Base-by-base conservation (phyloP, 1,140 invertebrate species). In the Polyergus mexicanus region DNA sequence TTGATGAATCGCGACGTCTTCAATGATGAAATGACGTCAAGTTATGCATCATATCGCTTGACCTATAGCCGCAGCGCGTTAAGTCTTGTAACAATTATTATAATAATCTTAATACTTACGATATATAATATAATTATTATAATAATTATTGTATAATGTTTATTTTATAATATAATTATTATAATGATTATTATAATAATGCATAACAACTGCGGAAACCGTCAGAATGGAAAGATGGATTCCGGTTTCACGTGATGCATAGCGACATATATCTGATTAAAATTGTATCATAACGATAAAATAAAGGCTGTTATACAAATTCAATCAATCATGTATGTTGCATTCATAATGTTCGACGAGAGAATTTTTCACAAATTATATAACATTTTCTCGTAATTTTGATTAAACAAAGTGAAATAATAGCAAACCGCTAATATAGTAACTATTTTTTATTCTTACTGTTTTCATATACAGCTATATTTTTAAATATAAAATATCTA, bases 271-370 rank as follows among this genome's bases (percentile, higher is more conserved):
- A 63, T 80, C 75, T 72, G 87, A 69, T 65, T 63, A 74, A 83
- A 91, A 89, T 92, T 88, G 86, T 91, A 89, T 86, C 75, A 87
- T 89, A 91, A 88, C 87, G 84, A 89, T 90, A 85, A 91, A 93
- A 94, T 94, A 94, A 94, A 93, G 90, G 92, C 94, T 93, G 93
- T 94, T 93, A 93, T 94, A 93, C 89, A 93, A 93, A 87, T 91
- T 91, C 47, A 60, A 41, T 80, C 19, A 22, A 22, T 76, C 51
- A 44, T 22, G 16, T 75, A 47, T 7, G n/a, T 44, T 13, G 47
- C 16, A 11, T 38, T 44, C 6, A 80, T 13, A 0, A 44, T 28
- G 1, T 38, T 38, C 32, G 22, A 80, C 13, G 16, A 11, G 5
- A 47, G 19, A 66, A 44, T 35, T 65, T 77, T 3, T 2, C 2